Conservation (phyloP, 1,140 invertebrate species). For the Hyles vespertilio region DNA sequence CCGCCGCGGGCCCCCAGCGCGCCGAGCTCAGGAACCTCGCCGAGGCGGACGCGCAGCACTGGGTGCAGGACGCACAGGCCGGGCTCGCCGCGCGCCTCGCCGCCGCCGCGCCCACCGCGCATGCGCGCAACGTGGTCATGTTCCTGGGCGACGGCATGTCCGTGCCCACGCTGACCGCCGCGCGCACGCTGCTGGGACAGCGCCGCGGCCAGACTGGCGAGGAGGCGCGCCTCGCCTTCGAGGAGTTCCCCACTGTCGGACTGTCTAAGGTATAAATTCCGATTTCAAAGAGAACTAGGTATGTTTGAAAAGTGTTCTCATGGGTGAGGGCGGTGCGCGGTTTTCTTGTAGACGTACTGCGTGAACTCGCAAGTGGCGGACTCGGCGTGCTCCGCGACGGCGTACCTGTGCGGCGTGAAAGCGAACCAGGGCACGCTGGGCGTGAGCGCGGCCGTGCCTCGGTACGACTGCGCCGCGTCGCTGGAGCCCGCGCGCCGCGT, state of each 20-base stretch:
- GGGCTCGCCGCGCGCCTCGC: constrained; percentile 16
- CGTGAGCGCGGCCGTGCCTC: constrained; percentile 79
- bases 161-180: constrained; percentile 81
- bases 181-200: constrained; percentile 81
- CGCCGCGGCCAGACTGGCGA: constrained; percentile 75
- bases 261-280: constrained; percentile 79
- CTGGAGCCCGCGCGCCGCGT: constrained; percentile 74
- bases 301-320: neutral
- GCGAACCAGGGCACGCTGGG: constrained; percentile 86
- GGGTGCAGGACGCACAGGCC: constrained; percentile 31
- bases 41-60: constrained; percentile 25
- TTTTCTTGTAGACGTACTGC: constrained; percentile 83
- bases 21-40: constrained; percentile 1
- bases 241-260: constrained; percentile 83
- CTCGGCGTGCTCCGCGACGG: constrained; percentile 87
- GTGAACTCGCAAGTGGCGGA: constrained; percentile 85
- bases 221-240: constrained; percentile 82
- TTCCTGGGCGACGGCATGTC: constrained; percentile 88
- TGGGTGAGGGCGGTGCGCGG: neutral
- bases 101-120: constrained; percentile 1
- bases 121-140: constrained; percentile 84
- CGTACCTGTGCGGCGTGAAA: constrained; percentile 89
- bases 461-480: constrained; percentile 77
- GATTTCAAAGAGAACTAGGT: too few relatives aligned
- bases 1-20: neutral